Evolutionary conservation across 1,140 invertebrate genomes (phyloP).

Genomic region (Polypedilum vanderplanki): DNA sequence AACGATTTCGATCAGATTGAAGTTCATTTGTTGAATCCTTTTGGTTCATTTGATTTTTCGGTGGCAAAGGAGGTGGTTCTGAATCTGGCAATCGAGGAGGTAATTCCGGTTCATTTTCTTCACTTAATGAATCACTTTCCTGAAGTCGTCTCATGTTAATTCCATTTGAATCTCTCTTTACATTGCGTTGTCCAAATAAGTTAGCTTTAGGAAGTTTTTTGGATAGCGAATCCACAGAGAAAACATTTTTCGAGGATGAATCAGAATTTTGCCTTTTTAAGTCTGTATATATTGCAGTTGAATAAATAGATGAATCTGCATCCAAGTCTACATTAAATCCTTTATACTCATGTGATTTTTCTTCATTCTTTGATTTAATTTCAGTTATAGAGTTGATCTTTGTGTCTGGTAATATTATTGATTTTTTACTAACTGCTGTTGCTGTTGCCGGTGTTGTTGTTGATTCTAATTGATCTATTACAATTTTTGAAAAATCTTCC

Average conservation of each 20-base stretch:
- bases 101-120: slow-evolving; percentile 53
- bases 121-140: slow-evolving; percentile 44
- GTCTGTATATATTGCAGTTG: not conserved
- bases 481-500: slow-evolving; percentile 50
- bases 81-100: slow-evolving; percentile 55
- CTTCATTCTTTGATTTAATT: not conserved
- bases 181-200: slow-evolving; percentile 42
- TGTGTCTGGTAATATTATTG: slow-evolving; percentile 30
- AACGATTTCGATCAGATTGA: slow-evolving; percentile 13
- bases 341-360: slow-evolving; percentile 32
- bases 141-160: slow-evolving; percentile 43
- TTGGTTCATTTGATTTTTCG: slow-evolving; percentile 70
- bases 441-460: slow-evolving; percentile 28
- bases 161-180: slow-evolving; percentile 39
- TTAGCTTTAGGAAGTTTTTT: slow-evolving; percentile 34
- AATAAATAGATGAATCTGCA: slow-evolving; percentile 48
- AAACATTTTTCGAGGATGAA: not conserved
- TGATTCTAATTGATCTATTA: slow-evolving; percentile 55
- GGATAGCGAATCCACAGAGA: slow-evolving; percentile 30
- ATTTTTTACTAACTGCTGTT: slow-evolving; percentile 16
- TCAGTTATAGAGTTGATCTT: slow-evolving; percentile 27
- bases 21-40: not conserved
- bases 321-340: slow-evolving; percentile 53
- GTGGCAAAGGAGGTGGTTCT: slow-evolving; percentile 74
- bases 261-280: slow-evolving; percentile 22